Conservation (phyloP, 2,888 invertebrate species). For the Rhynchonema sp. region DNA sequence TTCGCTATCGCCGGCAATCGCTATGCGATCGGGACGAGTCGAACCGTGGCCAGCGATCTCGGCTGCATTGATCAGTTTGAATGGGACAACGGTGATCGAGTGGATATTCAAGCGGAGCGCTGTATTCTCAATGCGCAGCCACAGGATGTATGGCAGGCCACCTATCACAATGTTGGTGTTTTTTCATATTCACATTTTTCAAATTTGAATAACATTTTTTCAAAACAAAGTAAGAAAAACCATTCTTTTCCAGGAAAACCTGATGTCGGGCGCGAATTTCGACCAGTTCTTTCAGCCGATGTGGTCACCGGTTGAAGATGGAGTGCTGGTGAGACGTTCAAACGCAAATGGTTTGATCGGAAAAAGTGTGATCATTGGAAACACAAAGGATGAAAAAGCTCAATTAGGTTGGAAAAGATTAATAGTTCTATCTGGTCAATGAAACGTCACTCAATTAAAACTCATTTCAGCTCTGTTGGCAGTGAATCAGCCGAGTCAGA, state of each 20-base stretch:
- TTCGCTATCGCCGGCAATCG: not conserved
- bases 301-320: not conserved
- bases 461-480: too few species aligned
- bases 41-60: not conserved
- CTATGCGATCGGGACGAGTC: not conserved
- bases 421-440: too few species aligned
- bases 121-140: not conserved
- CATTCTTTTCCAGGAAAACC: not conserved
- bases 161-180: not conserved
- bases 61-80: not conserved
- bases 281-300: not conserved
- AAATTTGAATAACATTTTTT: too few species aligned
- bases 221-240: too few species aligned
- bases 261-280: not conserved
- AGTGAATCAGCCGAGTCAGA: too few species aligned
- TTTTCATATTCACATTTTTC: not conserved
- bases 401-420: too few species aligned
- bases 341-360: not conserved
- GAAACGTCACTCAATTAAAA: too few species aligned
- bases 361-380: not conserved
- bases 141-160: not conserved
- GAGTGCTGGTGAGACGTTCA: not conserved
- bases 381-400: not conserved
- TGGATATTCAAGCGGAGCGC: not conserved
- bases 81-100: not conserved